These are phyloP conservation scores for Melangyna quadrimaculata DNA, from an alignment of 2,888 invertebrate genomes.

Conservation along the genomic window DNA sequence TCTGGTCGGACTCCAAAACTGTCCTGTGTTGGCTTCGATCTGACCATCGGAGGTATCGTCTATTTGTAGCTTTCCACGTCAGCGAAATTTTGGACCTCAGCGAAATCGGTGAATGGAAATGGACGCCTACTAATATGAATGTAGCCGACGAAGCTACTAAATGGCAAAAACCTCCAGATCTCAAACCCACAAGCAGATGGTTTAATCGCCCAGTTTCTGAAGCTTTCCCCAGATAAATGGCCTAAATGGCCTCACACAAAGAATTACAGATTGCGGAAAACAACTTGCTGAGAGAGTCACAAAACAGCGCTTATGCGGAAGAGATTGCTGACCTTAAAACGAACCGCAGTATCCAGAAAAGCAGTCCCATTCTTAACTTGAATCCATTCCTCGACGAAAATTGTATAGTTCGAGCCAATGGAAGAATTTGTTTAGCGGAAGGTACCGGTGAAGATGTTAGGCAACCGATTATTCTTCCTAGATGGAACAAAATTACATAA, in stretches of 20 bases:
- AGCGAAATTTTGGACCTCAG: not conserved
- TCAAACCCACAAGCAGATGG: not conserved
- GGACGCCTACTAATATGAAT: slow-evolving; percentile 3
- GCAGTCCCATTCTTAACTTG: too few relatives aligned
- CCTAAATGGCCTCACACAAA: not conserved
- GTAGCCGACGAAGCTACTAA: too few relatives aligned
- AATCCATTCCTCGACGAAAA: too few relatives aligned
- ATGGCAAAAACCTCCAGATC: not conserved
- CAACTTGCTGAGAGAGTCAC: not conserved
- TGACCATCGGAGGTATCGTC: slow-evolving; percentile 63
- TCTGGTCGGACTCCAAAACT: slow-evolving; percentile 72
- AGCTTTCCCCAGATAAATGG: not conserved
- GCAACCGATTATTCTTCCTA: too few relatives aligned
- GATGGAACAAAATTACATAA: not conserved
- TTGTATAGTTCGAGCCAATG: not conserved
- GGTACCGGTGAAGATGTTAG: too few relatives aligned
- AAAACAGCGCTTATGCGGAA: not conserved
- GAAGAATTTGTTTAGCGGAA: too few relatives aligned
- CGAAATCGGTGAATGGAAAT: not conserved
- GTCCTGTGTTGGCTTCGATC: slow-evolving; percentile 71
- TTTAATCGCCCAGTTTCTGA: slow-evolving; percentile 6
- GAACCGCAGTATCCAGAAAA: not conserved
- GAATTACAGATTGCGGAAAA: too few relatives aligned
- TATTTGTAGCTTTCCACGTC: too few relatives aligned
- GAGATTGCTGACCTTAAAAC: not conserved